These are phyloP conservation scores for Esox lucius DNA, from an alignment of 2,797 vertebrate species.

Conservation along the genomic window DNA sequence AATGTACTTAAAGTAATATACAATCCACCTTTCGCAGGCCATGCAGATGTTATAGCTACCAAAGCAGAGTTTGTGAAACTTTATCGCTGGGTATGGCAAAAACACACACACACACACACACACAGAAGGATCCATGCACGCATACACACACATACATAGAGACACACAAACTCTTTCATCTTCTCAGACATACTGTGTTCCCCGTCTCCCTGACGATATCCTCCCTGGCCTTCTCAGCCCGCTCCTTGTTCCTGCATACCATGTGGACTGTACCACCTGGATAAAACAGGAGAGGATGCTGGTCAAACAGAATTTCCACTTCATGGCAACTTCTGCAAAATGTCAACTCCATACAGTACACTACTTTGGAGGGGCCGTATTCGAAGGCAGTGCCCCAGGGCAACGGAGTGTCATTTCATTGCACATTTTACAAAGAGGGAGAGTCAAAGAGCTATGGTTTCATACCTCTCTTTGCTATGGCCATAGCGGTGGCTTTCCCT, in stretches of 20 bases:
- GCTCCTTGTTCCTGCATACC: constrained; percentile 74
- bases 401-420: no score
- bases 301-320: constrained; percentile 1
- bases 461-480: constrained; percentile 76
- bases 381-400: no score
- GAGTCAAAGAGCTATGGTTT: neutral
- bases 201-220: constrained; percentile 67
- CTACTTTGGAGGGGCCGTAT: no score
- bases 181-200: constrained; percentile 62
- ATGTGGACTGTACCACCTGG: constrained; percentile 75
- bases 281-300: constrained; percentile 7
- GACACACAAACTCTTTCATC: neutral
- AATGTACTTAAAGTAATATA: neutral
- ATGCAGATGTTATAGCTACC: neutral
- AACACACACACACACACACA: neutral
- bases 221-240: constrained; percentile 66
- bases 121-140: neutral
- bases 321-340: neutral
- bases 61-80: neutral
- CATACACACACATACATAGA: neutral
- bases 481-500: constrained; percentile 68
- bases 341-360: no score
- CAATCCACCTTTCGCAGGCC: neutral
- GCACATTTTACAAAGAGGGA: neutral
- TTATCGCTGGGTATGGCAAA: neutral